phyloP scores from a whole-genome alignment of 2,797 vertebrate species.

The Apogon talboti region DNA sequence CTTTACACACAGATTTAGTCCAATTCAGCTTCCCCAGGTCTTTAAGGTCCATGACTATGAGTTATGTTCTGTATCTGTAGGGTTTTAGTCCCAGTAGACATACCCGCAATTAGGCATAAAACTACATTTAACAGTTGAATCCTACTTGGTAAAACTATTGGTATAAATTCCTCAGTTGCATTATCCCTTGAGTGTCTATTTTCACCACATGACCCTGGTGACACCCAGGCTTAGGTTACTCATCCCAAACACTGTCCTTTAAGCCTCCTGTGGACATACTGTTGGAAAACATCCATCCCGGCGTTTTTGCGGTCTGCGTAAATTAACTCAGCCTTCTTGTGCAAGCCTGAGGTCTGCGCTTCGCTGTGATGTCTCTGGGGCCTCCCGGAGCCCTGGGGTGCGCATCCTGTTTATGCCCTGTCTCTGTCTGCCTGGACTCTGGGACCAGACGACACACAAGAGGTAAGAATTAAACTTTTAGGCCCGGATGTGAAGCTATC shows the following conservation, averaged over 20 bases:
- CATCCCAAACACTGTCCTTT: constrained; percentile 14
- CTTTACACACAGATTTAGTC: too few species aligned
- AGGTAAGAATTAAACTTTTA: too few species aligned
- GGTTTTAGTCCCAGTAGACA: too few species aligned
- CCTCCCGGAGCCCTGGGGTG: constrained; percentile 62
- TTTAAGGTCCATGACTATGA: too few species aligned
- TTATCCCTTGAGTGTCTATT: background rate
- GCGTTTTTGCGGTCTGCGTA: constrained; percentile 48
- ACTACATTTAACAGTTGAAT: too few species aligned
- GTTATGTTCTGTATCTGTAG: too few species aligned
- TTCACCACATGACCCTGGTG: constrained; percentile 2
- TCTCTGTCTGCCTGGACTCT: constrained; percentile 28
- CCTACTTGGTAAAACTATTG: too few species aligned
- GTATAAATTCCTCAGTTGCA: background rate
- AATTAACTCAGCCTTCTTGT: constrained; percentile 55
- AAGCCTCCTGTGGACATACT: constrained; percentile 23
- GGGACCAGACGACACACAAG: constrained; percentile 28
- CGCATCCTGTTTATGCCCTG: constrained; percentile 78
- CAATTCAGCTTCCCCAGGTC: too few species aligned
- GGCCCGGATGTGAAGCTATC: too few species aligned
- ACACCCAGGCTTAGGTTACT: constrained; percentile 9
- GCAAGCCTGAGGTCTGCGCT: constrained; percentile 59
- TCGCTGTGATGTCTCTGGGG: constrained; percentile 58
- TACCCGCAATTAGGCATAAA: too few species aligned
- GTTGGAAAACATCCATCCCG: constrained; percentile 28